These are phyloP conservation scores for Trissoscelio sp. DNA, from an alignment of 2,888 invertebrate species.

Conservation along the genomic window DNA sequence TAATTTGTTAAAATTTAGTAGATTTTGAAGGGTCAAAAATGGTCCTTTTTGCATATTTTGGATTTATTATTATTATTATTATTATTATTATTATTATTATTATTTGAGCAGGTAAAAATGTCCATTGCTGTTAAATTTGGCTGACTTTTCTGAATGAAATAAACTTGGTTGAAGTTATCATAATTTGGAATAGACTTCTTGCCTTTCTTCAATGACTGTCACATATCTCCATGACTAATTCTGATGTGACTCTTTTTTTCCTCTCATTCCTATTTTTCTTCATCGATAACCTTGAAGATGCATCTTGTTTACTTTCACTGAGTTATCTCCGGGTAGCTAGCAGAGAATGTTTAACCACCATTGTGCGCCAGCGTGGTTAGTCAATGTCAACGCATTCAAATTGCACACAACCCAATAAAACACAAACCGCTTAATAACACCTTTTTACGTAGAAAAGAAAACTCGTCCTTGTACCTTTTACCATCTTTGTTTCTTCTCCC, in stretches of 20 bases:
- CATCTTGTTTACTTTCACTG: constrained; percentile 78
- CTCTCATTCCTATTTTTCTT: constrained; percentile 67
- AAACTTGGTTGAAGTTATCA: too few species aligned
- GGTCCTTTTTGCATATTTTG: too few species aligned
- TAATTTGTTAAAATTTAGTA: too few species aligned
- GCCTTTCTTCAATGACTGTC: constrained; percentile 29
- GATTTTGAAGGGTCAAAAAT: too few species aligned
- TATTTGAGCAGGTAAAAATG: too few species aligned
- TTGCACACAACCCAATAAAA: constrained; percentile 66
- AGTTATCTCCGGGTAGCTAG: constrained; percentile 65
- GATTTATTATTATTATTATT: too few species aligned
- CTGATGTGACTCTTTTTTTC: constrained; percentile 46
- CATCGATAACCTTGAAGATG: constrained; percentile 76
- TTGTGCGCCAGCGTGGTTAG: constrained; percentile 71
- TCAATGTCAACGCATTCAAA: constrained; percentile 76
- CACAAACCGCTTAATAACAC: constrained; percentile 61
- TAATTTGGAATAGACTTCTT: constrained; percentile 3
- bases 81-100: too few species aligned
- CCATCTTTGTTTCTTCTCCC: constrained; percentile 50
- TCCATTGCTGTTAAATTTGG: too few species aligned
- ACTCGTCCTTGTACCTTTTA: constrained; percentile 61
- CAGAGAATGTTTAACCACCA: constrained; percentile 69
- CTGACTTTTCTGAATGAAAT: too few species aligned
- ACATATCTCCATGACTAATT: constrained; percentile 50
- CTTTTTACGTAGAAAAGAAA: constrained; percentile 58